phyloP scores from a whole-genome alignment of 2,888 invertebrate genomes.

The Calameuta idolon region DNA sequence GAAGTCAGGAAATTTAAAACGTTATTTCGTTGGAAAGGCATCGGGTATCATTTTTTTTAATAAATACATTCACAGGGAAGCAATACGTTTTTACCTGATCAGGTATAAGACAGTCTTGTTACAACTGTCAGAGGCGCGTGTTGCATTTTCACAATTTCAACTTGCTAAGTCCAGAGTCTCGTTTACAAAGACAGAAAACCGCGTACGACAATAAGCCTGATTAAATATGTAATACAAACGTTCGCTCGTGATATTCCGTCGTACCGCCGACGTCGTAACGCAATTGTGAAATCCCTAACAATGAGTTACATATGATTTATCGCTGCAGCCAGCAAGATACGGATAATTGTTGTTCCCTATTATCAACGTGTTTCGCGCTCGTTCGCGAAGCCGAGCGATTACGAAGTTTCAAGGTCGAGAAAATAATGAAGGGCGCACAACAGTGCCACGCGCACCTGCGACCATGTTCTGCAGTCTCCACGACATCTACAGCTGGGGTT shows the following conservation, averaged over 20 bases:
- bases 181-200: background rate
- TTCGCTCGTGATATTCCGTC: background rate
- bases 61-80: background rate
- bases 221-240: background rate
- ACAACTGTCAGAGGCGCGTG: background rate
- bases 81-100: background rate
- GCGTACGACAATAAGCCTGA: background rate
- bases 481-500: background rate
- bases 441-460: background rate
- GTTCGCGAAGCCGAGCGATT: background rate
- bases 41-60: background rate
- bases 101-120: background rate
- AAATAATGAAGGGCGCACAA: background rate
- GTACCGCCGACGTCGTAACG: background rate
- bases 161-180: background rate
- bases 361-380: background rate
- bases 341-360: background rate
- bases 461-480: background rate
- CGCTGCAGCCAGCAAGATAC: background rate
- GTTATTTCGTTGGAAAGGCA: background rate
- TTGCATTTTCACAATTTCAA: background rate
- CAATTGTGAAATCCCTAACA: background rate
- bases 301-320: background rate
- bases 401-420: background rate
- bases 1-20: background rate